phyloP scores from a whole-genome alignment of 2,888 invertebrate genomes.

The Himalopsyche anomala region DNA sequence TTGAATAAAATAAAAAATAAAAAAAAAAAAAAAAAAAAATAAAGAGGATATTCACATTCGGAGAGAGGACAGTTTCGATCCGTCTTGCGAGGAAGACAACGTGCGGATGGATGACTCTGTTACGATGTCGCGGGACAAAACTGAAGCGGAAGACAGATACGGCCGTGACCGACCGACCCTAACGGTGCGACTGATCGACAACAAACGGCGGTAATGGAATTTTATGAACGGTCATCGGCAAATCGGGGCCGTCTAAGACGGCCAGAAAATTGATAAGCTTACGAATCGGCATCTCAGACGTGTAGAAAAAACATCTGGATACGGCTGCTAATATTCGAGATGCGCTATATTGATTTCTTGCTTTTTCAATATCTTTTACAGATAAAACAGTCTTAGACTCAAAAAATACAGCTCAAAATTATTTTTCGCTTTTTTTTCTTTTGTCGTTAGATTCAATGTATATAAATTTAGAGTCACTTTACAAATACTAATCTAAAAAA shows the following conservation, averaged over 20 bases:
- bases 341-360: conserved; percentile 17
- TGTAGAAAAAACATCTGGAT: neutral
- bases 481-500: conserved; percentile 56
- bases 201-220: neutral
- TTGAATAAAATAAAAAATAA: no score
- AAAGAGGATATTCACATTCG: conserved; percentile 50
- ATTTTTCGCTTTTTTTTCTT: conserved; percentile 43
- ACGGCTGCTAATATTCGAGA: conserved; percentile 45
- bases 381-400: conserved; percentile 66
- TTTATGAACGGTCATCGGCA: neutral
- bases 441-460: conserved; percentile 63
- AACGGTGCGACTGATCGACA: neutral
- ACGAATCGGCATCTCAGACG: neutral
- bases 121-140: neutral
- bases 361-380: conserved; percentile 54
- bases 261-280: neutral
- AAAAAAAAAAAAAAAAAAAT: no score
- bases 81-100: conserved; percentile 45
- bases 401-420: conserved; percentile 62
- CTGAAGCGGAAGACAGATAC: conserved; percentile 2
- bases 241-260: conserved; percentile 42
- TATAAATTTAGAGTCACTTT: conserved; percentile 58
- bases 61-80: conserved; percentile 36
- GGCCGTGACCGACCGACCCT: conserved; percentile 48
- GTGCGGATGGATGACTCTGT: conserved; percentile 43